Base-by-base conservation (phyloP, 1,140 invertebrate species). In the Zaprionus tsacasi region DNA sequence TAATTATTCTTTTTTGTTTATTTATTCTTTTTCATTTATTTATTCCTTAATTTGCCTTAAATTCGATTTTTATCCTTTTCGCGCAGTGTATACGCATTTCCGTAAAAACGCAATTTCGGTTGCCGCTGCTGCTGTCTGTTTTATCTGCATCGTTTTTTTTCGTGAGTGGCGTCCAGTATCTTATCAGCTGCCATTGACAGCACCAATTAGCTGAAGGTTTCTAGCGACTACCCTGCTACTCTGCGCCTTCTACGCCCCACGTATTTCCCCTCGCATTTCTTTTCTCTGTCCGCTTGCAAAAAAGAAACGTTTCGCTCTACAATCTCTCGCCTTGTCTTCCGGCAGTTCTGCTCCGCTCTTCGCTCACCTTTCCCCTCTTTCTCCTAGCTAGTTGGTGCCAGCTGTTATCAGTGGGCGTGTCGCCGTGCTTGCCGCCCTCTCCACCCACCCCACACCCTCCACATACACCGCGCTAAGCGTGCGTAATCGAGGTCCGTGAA, bases 151-250 rank as follows among this genome's bases (percentile, higher is more conserved):
- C 54, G 55, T 58, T 45, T 30, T 30, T 30, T 17, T 30, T 17
- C 25, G 45, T 30, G 67, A 66, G 61, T 38, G 57, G 57, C 71
- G 27, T 69, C 57, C 35, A 63, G 58, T 70, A 75, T 75, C 72
- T 75, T 75, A 75, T 75, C 72, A 70, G 52, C 40, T 69, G 38
- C 6, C 71, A 74, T 63, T 74, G 71, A 60, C 65, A 69, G 58
- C 35, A 58, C 13, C 65, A 74, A 74, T 74, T 74, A 74, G 58
- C 52, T 60, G 48, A 66, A 66, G 64, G 64, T 54, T 27, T 56
- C 45, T 50, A 50, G 45, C 45, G 17, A 35, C 27, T 36, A 40
- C 52, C 52, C 12, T 40, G 38, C 54, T n/a, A 52, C 12, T 45
- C 45, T 30, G 27, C 3, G 6, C 27, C 27, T 30, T 5, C 27